These are phyloP conservation scores for Callyntrura guangdongensis DNA, from an alignment of 2,888 invertebrate genomes.

Conservation along the genomic window DNA sequence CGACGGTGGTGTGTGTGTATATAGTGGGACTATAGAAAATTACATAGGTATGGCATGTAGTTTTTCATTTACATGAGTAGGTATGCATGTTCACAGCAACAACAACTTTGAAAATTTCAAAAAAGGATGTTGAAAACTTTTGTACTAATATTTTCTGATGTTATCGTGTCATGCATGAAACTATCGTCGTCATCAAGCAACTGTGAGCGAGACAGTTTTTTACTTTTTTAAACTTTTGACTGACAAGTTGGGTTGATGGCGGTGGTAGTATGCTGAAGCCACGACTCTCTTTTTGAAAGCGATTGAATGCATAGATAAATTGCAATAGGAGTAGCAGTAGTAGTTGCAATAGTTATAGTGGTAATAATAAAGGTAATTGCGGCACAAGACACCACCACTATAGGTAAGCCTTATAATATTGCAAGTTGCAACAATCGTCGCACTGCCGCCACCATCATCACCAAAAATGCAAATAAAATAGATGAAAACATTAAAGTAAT, in stretches of 20 bases:
- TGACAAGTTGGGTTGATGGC: conserved; percentile 39
- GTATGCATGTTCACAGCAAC: conserved; percentile 22
- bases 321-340: neutral
- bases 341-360: too few relatives aligned
- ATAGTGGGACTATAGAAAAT: neutral
- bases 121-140: conserved; percentile 38
- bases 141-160: conserved; percentile 53
- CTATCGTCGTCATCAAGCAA: neutral
- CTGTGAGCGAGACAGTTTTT: conserved; percentile 36
- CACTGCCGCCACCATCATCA: neutral
- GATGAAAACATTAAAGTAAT: conserved; percentile 27
- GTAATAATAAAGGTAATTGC: neutral
- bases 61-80: conserved; percentile 3
- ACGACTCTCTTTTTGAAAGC: conserved; percentile 31
- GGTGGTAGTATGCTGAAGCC: neutral
- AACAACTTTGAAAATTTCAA: conserved; percentile 47
- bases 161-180: conserved; percentile 51
- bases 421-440: neutral
- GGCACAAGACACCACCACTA: neutral
- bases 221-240: conserved; percentile 11
- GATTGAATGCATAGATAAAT: conserved; percentile 30
- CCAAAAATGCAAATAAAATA: conserved; percentile 39
- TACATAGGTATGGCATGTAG: neutral
- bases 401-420: neutral
- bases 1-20: neutral